Percentiles rank a stretch among this genome's conserved stretches.
These are phyloP conservation scores for Drosophila nigromelanica DNA, from an alignment of 1,140 invertebrate genomes.

Conservation along the genomic window DNA sequence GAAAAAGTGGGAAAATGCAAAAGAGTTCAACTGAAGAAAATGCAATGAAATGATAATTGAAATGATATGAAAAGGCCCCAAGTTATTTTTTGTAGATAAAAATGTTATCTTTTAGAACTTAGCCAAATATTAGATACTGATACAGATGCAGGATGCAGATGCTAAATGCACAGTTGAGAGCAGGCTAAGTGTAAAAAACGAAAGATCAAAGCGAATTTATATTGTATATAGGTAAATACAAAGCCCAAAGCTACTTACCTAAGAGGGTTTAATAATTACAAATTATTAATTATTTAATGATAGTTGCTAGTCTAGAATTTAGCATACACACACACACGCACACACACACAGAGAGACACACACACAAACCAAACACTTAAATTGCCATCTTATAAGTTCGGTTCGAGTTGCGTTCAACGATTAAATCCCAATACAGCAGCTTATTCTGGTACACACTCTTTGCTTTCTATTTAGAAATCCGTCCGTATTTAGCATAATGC, in stretches of 20 bases:
- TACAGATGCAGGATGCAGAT: conserved; percentile 41
- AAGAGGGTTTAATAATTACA: conserved; percentile 66
- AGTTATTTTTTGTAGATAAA: conserved; percentile 82
- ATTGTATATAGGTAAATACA: conserved; percentile 70
- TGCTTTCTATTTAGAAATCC: conserved; percentile 77
- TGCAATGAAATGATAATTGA: conserved; percentile 28
- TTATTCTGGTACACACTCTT: conserved; percentile 63
- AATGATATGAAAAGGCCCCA: conserved; percentile 49
- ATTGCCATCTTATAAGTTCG: conserved; percentile 37
- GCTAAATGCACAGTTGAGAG: conserved; percentile 47
- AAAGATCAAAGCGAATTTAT: conserved; percentile 80
- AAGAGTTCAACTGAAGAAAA: conserved; percentile 16
- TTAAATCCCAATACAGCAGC: conserved; percentile 46
- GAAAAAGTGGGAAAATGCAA: conserved; percentile 19
- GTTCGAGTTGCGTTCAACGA: conserved; percentile 39
- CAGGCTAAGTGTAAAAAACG: conserved; percentile 65
- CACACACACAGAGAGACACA: conserved; percentile 25
- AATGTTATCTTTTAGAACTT: conserved; percentile 80
- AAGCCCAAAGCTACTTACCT: conserved; percentile 46
- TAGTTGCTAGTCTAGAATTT: conserved; percentile 71
- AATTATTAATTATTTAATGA: conserved; percentile 60
- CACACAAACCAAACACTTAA: conserved; percentile 4
- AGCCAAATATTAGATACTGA: conserved; percentile 78
- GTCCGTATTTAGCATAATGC: conserved; percentile 77
- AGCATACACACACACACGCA: conserved; percentile 47